Evolutionary conservation across 1,140 invertebrate species (phyloP).

Genomic region (Drosophila persimilis): DNA sequence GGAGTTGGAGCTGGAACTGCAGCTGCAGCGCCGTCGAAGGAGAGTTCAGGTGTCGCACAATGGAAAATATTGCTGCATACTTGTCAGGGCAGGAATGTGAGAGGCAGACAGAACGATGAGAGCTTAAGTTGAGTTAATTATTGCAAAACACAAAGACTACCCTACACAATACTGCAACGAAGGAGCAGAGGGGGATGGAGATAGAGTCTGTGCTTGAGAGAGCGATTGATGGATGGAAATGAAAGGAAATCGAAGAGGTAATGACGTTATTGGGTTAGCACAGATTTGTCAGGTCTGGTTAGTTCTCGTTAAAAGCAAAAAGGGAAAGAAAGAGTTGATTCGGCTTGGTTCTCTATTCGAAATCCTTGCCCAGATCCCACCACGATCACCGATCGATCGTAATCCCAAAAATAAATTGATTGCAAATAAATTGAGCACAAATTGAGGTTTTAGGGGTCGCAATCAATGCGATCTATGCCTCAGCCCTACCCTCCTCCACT

Average conservation of each 20-base stretch:
- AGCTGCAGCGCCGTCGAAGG: constrained; percentile 25
- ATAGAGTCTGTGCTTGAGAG: too few relatives aligned
- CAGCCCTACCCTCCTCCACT: constrained; percentile 6
- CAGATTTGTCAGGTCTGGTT: too few relatives aligned
- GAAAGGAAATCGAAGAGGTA: too few relatives aligned
- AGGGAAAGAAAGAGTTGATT: too few relatives aligned
- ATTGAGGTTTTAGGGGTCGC: constrained; percentile 6
- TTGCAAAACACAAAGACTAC: constrained; percentile 57
- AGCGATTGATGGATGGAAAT: too few relatives aligned
- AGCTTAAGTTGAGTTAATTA: constrained; percentile 77
- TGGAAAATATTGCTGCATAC: constrained; percentile 74
- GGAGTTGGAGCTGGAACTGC: constrained; percentile 20
- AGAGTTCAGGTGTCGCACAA: constrained; percentile 13
- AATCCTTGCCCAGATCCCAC: too few relatives aligned
- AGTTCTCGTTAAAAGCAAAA: too few relatives aligned
- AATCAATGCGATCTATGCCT: constrained; percentile 16
- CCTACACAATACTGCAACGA: constrained; percentile 35
- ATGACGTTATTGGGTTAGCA: too few relatives aligned
- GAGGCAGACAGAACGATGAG: constrained; percentile 18
- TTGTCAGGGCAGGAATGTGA: constrained; percentile 29
- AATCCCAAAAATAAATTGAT: constrained; percentile 17
- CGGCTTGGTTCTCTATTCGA: too few relatives aligned
- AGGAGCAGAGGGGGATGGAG: not conserved
- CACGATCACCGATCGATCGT: not conserved
- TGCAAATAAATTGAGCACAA: constrained; percentile 46